Percentiles rank a stretch among this genome's conserved stretches.
These are phyloP conservation scores for Poeciliopsis prolifica DNA, from an alignment of 2,113 vertebrate genomes.

Conservation along the genomic window DNA sequence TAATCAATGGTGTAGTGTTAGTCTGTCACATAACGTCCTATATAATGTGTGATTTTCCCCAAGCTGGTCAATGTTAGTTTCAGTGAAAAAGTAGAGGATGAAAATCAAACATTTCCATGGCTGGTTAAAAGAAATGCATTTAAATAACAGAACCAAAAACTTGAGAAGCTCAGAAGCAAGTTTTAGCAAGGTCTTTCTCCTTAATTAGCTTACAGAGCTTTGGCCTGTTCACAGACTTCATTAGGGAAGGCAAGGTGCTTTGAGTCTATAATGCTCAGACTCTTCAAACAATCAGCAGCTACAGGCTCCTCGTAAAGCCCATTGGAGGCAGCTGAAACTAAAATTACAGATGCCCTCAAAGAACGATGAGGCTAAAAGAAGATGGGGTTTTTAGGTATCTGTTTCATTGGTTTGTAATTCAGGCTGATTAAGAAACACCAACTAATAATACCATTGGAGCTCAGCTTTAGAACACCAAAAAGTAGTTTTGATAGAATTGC, in stretches of 20 bases:
- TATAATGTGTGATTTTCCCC: neutral
- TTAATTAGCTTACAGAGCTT: slow-evolving; percentile 1
- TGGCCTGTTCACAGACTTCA: neutral
- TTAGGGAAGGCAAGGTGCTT: neutral
- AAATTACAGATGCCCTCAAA: slow-evolving; percentile 10
- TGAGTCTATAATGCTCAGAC: neutral
- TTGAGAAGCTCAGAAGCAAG: slow-evolving; percentile 2
- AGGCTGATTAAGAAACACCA: slow-evolving; percentile 5
- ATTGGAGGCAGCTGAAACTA: neutral
- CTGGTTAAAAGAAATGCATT: neutral
- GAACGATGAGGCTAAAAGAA: neutral
- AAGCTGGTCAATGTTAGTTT: neutral
- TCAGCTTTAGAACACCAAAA: neutral
- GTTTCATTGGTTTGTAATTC: neutral
- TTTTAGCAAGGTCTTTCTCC: neutral
- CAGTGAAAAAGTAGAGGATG: neutral
- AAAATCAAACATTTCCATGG: neutral
- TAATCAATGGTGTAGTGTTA: neutral
- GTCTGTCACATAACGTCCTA: neutral
- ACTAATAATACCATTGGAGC: slow-evolving; percentile 3
- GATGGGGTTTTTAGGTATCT: neutral
- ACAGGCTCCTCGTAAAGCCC: neutral
- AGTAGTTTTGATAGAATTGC: neutral
- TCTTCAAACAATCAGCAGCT: slow-evolving; percentile 1
- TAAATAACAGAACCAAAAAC: neutral